Percentiles rank a stretch among this genome's conserved stretches.
These are phyloP conservation scores for Drosophila subquinaria DNA, from an alignment of 2,888 invertebrate genomes.

Conservation along the genomic window DNA sequence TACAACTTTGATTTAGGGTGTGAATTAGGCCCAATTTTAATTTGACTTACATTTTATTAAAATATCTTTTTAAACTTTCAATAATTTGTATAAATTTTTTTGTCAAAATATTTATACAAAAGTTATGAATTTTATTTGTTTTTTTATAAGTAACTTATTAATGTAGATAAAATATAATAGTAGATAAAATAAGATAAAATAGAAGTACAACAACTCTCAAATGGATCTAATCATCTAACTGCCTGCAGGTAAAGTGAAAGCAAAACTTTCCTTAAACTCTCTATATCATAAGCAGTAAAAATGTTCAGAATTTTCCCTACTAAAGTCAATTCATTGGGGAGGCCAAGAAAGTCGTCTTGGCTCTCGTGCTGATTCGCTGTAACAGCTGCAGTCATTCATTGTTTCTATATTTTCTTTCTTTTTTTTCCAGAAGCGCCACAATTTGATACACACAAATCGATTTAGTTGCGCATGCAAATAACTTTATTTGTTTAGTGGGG, in stretches of 20 bases:
- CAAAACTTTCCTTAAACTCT: slow-evolving; percentile 22
- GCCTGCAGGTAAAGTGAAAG: slow-evolving; percentile 1
- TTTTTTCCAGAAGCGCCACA: slow-evolving; percentile 39
- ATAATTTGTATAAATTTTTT: no score
- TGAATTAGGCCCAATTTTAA: no score
- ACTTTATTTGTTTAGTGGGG: slow-evolving; percentile 72
- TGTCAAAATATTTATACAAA: no score
- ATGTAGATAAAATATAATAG: no score
- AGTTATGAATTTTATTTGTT: no score
- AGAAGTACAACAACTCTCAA: not conserved
- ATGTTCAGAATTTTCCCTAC: slow-evolving; percentile 6
- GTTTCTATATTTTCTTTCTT: slow-evolving; percentile 41
- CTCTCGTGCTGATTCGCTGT: slow-evolving; percentile 27
- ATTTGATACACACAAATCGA: slow-evolving; percentile 78
- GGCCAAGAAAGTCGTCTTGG: slow-evolving; percentile 10
- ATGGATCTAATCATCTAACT: not conserved
- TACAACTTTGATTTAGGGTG: no score
- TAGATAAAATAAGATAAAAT: no score
- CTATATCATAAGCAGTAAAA: slow-evolving; percentile 3
- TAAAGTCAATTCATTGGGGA: slow-evolving; percentile 29
- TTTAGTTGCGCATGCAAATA: slow-evolving; percentile 80
- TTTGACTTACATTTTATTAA: no score
- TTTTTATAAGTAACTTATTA: no score
- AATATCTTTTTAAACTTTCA: no score
- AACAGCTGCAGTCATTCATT: slow-evolving; percentile 52